Evolutionary conservation across 2,113 vertebrate genomes (phyloP), one percentile per base, ranked within the genome.

Genomic region (Brachyhypopomus gauderio): DNA sequence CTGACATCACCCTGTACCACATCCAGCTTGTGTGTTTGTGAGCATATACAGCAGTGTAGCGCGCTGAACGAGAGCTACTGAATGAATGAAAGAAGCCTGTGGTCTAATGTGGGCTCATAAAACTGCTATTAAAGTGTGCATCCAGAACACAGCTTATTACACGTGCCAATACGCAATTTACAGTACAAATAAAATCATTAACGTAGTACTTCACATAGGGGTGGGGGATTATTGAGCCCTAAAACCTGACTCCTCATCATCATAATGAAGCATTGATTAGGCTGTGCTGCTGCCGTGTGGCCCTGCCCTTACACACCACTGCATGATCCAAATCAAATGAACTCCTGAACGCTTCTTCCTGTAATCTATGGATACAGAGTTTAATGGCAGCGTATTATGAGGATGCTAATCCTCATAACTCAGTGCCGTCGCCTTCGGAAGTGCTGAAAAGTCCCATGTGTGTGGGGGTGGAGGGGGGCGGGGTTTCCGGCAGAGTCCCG

Each of bases 391-490:
- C 36, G 27, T 60, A 69, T 67, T 69, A 73, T 52, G 14, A 74
- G 62, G 63, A 75, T 52, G 22, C 77, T 62, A 76, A 71, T 78
- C 48, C 36, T 58, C 64, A 73, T 72, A 55, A 82, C 56, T 76
- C n/a, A 52, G n/a, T 56, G 74, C 58, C 59, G 66, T 73, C 71
- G 77, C 75, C 63, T 80, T 69, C 80, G 75, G 59, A 38, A 45
- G 12, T 71, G 38, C 66, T 72, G 27, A 78, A 85, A 81, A 78
- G 75, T 76, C 74, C 25, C 45, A 22, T 73, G 45, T 74, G 60
- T 83, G 67, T 80, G 78, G 34, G 75, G 9, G 45, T 1, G 45
- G 2, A 12, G 2, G 45, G 45, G 45, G 45, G 9, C 12, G 45
- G 45, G 45, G 45, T 3, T 52, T 52, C 45, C 45, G 45, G 45